These are phyloP conservation scores for Acrossocheilus fasciatus DNA, from an alignment of 2,797 vertebrate genomes.

Conservation along the genomic window DNA sequence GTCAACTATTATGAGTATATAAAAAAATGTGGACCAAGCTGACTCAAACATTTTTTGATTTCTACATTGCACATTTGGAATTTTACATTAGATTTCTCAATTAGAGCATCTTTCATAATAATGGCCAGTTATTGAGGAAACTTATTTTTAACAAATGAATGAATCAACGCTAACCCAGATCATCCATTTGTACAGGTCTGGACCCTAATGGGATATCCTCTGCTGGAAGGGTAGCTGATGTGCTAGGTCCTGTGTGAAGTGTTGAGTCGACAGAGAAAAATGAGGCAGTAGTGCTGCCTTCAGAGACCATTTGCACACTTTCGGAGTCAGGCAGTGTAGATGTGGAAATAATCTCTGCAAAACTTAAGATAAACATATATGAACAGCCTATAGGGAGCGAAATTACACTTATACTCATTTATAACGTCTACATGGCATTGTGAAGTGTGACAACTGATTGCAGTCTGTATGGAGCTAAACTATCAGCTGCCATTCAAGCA, in stretches of 20 bases:
- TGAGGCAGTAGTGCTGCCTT: too few relatives aligned
- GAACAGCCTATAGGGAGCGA: background rate
- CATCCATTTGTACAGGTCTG: background rate
- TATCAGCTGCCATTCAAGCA: too few relatives aligned
- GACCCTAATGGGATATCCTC: constrained; percentile 15
- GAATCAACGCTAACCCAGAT: background rate
- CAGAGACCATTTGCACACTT: too few relatives aligned
- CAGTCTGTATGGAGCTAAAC: too few relatives aligned
- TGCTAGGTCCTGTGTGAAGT: background rate
- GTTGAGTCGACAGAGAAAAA: too few relatives aligned
- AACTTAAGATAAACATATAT: background rate
- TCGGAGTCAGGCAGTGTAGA: too few relatives aligned
- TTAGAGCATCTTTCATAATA: background rate
- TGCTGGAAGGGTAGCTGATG: background rate
- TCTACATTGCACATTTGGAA: background rate
- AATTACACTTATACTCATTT: background rate
- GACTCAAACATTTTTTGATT: background rate
- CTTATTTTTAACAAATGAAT: background rate
- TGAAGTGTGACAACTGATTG: too few relatives aligned
- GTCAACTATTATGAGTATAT: too few relatives aligned
- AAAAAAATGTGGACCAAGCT: too few relatives aligned
- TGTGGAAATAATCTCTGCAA: background rate
- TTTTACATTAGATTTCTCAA: background rate
- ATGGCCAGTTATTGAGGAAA: background rate
- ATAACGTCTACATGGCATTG: too few relatives aligned